Base-by-base conservation (phyloP, 2,113 vertebrate species). In the Camelus dromedarius region DNA sequence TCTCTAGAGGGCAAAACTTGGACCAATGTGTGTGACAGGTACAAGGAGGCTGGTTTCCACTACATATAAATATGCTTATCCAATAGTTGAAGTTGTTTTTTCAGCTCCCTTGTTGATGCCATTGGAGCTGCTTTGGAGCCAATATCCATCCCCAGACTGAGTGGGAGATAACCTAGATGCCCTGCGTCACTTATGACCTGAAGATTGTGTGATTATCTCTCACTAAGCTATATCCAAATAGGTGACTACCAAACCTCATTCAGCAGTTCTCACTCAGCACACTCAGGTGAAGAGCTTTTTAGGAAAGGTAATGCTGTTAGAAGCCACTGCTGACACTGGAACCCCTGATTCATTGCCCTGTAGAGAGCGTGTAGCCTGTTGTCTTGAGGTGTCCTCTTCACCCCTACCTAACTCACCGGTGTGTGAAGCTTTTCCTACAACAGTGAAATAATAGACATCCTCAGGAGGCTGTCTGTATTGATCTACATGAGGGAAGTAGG, bases 391-490 rank as follows among this genome's bases (percentile, higher is more conserved):
- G 12, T 48, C 70, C 14, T 58, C 38, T 90, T 82, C 28, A 13
- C 42, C 11, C 22, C 2, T 62, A 5, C 26, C 3, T 58, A 8
- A 64, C 5, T 95, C n/a, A 91, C 20, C 80, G 97, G 15, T 26
- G 69, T 77, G 15, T 56, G 20, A 89, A 73, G 14, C 1, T 96
- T 28, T 95, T 77, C 72, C 72, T 96, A 91, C 16, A 60, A 2
- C 42, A 75, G 30, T 97, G 87, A 96, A 96, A 67, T 95, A 58
- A 35, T 82, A n/a, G 4, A 26, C 2, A 64, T 89, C 10, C 85
- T 96, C 83, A 90, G 48, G 52, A 96, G 96, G 75, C 48, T 66
- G 30, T 24, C 15, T 93, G 1, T 46, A 19, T 38, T 64, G 11
- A 54, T 92, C 18, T 48, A 50, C 35, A 96, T 22, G 35, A 81